Conservation (phyloP, 2,888 invertebrate species). For the Arrhopalites spinosus region DNA sequence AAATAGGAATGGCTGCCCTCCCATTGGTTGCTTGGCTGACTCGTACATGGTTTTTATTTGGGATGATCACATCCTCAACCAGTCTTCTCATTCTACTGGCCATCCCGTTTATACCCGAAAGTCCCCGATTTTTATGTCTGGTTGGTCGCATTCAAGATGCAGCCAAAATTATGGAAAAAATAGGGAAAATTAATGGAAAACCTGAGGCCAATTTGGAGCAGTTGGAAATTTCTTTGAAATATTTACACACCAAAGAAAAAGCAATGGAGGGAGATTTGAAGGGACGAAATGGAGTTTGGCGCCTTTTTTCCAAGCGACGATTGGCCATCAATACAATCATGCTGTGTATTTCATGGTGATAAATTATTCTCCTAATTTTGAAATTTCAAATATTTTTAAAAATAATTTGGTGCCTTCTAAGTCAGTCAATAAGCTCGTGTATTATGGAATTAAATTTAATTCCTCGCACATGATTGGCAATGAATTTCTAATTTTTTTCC, state of each 20-base stretch:
- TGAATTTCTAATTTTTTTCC: conserved; percentile 70
- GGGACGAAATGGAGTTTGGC: conserved; percentile 35
- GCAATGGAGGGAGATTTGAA: neutral
- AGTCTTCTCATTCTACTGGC: conserved; percentile 22
- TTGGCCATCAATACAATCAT: conserved; percentile 51
- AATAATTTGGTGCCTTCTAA: conserved; percentile 37
- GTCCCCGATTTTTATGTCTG: conserved; percentile 56
- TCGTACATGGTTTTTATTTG: conserved; percentile 56
- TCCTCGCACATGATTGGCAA: conserved; percentile 64
- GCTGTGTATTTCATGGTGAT: conserved; percentile 46
- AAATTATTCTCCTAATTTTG: too few relatives aligned
- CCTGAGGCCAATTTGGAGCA: conserved; percentile 22
- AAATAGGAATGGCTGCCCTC: conserved; percentile 56
- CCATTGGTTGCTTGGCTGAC: conserved; percentile 57
- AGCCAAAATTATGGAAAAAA: conserved; percentile 38
- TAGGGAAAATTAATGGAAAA: conserved; percentile 46
- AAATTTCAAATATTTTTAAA: too few relatives aligned
- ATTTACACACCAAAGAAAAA: conserved; percentile 24
- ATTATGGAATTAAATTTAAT: conserved; percentile 56
- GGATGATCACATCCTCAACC: conserved; percentile 54
- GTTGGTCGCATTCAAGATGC: conserved; percentile 50
- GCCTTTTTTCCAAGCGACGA: conserved; percentile 40
- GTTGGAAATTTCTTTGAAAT: neutral
- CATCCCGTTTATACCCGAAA: conserved; percentile 54
- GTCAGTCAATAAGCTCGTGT: conserved; percentile 55